Evolutionary conservation across 2,797 vertebrate species (phyloP).

Genomic region (Danio aesculapii): DNA sequence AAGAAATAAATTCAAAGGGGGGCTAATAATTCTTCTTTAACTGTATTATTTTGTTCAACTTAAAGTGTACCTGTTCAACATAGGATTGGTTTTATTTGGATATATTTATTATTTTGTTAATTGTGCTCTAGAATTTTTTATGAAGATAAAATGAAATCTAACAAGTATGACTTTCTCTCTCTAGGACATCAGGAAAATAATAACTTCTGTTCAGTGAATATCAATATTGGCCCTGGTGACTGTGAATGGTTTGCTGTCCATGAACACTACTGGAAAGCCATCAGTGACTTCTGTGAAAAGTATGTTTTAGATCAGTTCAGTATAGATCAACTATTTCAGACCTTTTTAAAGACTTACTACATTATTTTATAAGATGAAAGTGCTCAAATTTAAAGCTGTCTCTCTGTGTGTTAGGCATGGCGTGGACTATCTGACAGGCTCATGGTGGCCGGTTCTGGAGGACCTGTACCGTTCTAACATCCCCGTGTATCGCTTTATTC

Average conservation of each 20-base stretch:
- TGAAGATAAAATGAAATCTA: not conserved
- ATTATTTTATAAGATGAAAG: not conserved
- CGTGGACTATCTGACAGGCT: conserved; percentile 90
- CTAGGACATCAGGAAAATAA: conserved; percentile 88
- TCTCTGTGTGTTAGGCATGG: conserved; percentile 80
- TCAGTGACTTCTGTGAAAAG: conserved; percentile 85
- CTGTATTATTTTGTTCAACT: too few relatives aligned
- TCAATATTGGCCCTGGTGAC: conserved; percentile 87
- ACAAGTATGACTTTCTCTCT: conserved; percentile 15
- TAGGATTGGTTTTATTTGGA: too few relatives aligned
- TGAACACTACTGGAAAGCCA: conserved; percentile 84
- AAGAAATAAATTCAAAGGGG: too few relatives aligned
- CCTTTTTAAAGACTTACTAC: not conserved
- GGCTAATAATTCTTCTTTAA: too few relatives aligned
- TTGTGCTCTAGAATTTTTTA: not conserved
- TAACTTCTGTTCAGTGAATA: conserved; percentile 88
- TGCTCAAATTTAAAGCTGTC: not conserved
- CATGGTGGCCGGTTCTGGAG: conserved; percentile 88
- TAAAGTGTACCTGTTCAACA: too few relatives aligned
- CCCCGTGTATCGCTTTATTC: conserved; percentile 87
- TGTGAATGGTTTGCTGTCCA: conserved; percentile 89
- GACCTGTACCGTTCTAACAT: conserved; percentile 85
- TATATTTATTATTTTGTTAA: not conserved
- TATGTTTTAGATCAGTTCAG: conserved; percentile 54
- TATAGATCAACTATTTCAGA: too few relatives aligned